These are phyloP conservation scores for Ardeotis arabs DNA, from an alignment of 2,113 vertebrate species.

Conservation along the genomic window DNA sequence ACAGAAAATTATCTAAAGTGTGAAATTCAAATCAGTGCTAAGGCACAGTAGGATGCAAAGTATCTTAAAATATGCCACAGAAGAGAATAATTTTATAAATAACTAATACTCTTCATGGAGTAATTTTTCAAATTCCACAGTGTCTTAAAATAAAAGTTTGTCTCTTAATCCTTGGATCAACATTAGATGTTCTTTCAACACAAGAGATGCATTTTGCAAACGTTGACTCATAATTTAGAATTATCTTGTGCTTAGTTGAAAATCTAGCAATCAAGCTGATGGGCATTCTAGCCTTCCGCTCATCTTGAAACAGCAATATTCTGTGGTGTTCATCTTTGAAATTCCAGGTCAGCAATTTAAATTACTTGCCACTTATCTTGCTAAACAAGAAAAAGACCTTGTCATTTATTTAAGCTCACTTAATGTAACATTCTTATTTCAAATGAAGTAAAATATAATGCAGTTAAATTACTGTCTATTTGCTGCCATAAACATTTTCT, in stretches of 20 bases:
- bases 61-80: neutral
- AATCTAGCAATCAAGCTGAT: neutral
- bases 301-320: neutral
- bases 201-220: neutral
- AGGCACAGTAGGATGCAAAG: neutral
- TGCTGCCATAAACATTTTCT: slow-evolving; percentile 78
- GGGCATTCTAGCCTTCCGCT: neutral
- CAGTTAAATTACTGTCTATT: slow-evolving; percentile 75
- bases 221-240: neutral
- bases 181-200: neutral
- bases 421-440: slow-evolving; percentile 73
- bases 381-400: slow-evolving; percentile 62
- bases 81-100: neutral
- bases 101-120: neutral
- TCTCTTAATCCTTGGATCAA: neutral
- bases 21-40: neutral
- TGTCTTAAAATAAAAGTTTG: neutral
- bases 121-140: neutral
- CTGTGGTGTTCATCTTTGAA: neutral
- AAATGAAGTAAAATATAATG: slow-evolving; percentile 75
- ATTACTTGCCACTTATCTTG: slow-evolving; percentile 57
- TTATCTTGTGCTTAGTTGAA: neutral
- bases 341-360: slow-evolving; percentile 42
- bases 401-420: slow-evolving; percentile 65
- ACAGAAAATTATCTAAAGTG: neutral